These are phyloP conservation scores for Glossophaga mutica DNA, from an alignment of 2,797 vertebrate genomes.

Conservation along the genomic window DNA sequence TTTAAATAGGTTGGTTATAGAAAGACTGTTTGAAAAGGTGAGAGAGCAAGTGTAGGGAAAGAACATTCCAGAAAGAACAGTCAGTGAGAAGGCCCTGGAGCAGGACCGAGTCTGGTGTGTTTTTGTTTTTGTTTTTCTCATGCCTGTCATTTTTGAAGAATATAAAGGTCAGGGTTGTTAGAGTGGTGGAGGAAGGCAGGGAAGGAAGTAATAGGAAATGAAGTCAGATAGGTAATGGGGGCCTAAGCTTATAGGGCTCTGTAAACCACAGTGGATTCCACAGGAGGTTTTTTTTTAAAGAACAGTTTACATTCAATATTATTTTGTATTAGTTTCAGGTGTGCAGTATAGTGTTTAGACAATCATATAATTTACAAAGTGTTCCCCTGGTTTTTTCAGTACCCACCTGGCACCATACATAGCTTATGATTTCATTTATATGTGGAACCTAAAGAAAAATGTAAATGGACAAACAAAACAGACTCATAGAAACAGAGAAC, in stretches of 20 bases:
- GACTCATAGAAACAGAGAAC: not conserved
- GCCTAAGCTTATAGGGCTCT: not conserved
- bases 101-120: not conserved
- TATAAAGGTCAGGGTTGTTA: slow-evolving; percentile 21
- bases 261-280: not conserved
- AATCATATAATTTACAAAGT: not conserved
- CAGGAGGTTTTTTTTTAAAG: not conserved
- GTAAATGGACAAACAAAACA: not conserved
- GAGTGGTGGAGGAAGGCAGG: not conserved
- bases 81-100: not conserved
- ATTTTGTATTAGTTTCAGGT: not conserved
- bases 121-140: not conserved
- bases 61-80: slow-evolving; percentile 12
- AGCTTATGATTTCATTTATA: not conserved
- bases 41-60: not conserved
- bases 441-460: not conserved
- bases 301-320: not conserved
- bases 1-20: slow-evolving; percentile 15
- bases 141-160: slow-evolving; percentile 27
- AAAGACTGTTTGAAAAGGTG: slow-evolving; percentile 33
- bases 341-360: not conserved
- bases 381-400: not conserved
- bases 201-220: slow-evolving; percentile 11
- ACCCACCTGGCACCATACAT: not conserved
- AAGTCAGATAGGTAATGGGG: not conserved